phyloP scores from a whole-genome alignment of 2,888 invertebrate genomes.

The Ectemnius cavifrons region DNA sequence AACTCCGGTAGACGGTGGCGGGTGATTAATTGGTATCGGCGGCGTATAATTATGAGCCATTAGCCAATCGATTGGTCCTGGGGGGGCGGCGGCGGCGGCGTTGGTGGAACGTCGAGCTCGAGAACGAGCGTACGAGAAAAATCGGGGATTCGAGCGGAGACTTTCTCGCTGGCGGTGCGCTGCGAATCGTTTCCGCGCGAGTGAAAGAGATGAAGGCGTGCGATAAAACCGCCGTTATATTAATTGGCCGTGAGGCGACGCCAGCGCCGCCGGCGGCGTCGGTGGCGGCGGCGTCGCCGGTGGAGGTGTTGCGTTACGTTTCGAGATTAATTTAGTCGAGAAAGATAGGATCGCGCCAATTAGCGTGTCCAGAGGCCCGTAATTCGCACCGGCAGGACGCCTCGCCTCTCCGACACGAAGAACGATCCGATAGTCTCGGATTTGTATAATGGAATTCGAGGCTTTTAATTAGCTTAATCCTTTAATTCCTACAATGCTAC shows the following conservation, averaged over 20 bases:
- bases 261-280: slow-evolving; percentile 24
- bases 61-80: too few relatives aligned
- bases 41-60: too few relatives aligned
- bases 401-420: slow-evolving; percentile 24
- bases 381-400: slow-evolving; percentile 35
- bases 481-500: too few relatives aligned
- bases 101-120: too few relatives aligned
- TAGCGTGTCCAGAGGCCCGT: slow-evolving; percentile 45
- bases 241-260: slow-evolving; percentile 46
- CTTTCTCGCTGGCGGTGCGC: too few relatives aligned
- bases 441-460: too few relatives aligned
- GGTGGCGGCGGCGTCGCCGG: too few relatives aligned
- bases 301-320: slow-evolving; percentile 36
- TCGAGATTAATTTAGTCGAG: slow-evolving; percentile 59
- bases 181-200: slow-evolving; percentile 21
- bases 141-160: not conserved
- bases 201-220: slow-evolving; percentile 43
- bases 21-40: too few relatives aligned
- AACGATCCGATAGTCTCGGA: too few relatives aligned
- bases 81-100: too few relatives aligned
- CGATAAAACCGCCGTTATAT: slow-evolving; percentile 59
- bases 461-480: too few relatives aligned
- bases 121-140: not conserved
- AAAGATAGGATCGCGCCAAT: slow-evolving; percentile 55
- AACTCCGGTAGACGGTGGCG: too few relatives aligned